phyloP scores from a whole-genome alignment of 1,140 invertebrate genomes.

The Thereuonema tuberculata region DNA sequence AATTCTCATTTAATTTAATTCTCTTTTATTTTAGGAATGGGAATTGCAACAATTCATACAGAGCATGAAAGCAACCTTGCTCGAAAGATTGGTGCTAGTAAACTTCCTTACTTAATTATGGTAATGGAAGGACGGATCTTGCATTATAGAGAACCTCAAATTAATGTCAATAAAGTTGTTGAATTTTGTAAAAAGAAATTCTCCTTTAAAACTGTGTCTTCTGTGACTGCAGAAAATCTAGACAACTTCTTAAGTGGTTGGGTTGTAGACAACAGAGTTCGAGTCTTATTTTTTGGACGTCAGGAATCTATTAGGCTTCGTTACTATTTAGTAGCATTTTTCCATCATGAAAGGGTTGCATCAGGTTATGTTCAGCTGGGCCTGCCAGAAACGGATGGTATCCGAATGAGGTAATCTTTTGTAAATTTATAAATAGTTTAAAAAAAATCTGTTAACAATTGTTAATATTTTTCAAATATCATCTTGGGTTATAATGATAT shows the following conservation, averaged over 20 bases:
- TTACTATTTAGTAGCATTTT: slow-evolving; percentile 77
- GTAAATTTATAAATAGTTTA: not conserved
- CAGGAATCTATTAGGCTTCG: slow-evolving; percentile 56
- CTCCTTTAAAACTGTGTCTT: slow-evolving; percentile 58
- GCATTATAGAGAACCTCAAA: slow-evolving; percentile 60
- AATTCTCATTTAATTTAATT: not conserved
- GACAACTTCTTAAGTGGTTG: slow-evolving; percentile 71
- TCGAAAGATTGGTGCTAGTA: slow-evolving; percentile 57
- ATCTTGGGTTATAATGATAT: no score
- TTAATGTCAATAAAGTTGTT: slow-evolving; percentile 61
- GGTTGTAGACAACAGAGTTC: slow-evolving; percentile 69
- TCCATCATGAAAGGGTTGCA: slow-evolving; percentile 65
- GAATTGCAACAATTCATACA: slow-evolving; percentile 61
- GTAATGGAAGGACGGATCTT: slow-evolving; percentile 63
- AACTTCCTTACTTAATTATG: slow-evolving; percentile 65
- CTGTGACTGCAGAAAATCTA: slow-evolving; percentile 54
- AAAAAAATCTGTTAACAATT: no score
- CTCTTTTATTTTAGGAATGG: slow-evolving; percentile 25
- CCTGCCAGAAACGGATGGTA: slow-evolving; percentile 40
- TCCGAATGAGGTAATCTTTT: slow-evolving; percentile 29
- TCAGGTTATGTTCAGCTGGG: slow-evolving; percentile 62
- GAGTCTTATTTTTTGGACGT: slow-evolving; percentile 74
- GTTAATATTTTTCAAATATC: no score
- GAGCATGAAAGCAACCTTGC: slow-evolving; percentile 59
- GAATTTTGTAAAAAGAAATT: slow-evolving; percentile 73